Evolutionary conservation across 2,888 invertebrate genomes (phyloP), one percentile per base, ranked within the genome.

Genomic region (Meghimatium bilineatum): DNA sequence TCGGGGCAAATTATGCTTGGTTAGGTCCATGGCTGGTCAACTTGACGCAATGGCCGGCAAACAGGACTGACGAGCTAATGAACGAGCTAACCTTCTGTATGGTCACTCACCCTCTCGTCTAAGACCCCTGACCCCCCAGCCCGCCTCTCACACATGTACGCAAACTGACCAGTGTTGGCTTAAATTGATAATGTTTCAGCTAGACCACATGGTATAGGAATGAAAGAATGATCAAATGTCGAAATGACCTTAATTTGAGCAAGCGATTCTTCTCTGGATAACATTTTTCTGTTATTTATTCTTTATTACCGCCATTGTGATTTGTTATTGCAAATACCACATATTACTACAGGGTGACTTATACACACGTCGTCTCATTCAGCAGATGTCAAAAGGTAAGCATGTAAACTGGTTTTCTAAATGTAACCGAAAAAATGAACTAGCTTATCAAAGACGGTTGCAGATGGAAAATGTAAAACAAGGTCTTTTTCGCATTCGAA

Each of bases 41-140:
- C 52, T 80, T 80, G 80, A 80, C 80, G 80, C 80, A 80, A 80
- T 36, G 80, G n/a, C 80, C 80, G 56, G 72, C 80, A 80, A 80
- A 80, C 80, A 80, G 69, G 71, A 80, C 56, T 80, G 80, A 80
- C 80, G 80, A 80, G 80, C 80, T 80, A 80, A 80, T 80, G 71
- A 80, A 80, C 71, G 69, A 52, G 56, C 69, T 69, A 71, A n/a
- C 80, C 71, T 49, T 49, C 56, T 71, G 80, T 71, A 56, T 71
- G 80, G 80, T 56, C 71, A 56, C 36, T 80, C 71, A 80, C 69
- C 80, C 80, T n/a, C 80, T n/a, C 52, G 26, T 36, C 71, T 23
- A 36, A 20, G 71, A 69, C 80, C 71, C 71, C 29, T 67, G 79
- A 79, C 79, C 80, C 80, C 23, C n/a, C 17, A 14, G 20, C 66